Percentiles rank a stretch among this genome's conserved stretches.
phyloP scores from a whole-genome alignment of 1,140 invertebrate genomes.

The Arion vulgaris region DNA sequence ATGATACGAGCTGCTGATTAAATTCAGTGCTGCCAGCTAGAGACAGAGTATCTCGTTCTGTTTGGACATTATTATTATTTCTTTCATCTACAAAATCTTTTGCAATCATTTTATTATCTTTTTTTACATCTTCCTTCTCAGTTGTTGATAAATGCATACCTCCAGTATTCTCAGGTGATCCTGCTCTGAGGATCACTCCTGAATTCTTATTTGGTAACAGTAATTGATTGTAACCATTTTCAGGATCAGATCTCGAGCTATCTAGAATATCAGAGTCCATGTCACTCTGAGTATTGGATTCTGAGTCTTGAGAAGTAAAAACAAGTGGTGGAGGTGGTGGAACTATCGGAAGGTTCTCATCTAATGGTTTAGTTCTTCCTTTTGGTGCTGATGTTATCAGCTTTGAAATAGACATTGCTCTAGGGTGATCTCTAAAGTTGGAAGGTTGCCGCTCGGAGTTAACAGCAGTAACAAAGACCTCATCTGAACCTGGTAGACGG shows the following conservation, averaged over 20 bases:
- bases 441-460: not conserved
- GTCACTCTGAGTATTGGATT: conserved; percentile 47
- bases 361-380: not conserved
- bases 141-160: not conserved
- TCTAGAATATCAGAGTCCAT: conserved; percentile 44
- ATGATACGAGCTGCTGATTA: not conserved
- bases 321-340: conserved; percentile 32
- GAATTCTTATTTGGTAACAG: not conserved
- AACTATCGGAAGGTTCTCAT: conserved; percentile 10
- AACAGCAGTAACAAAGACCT: too few relatives aligned
- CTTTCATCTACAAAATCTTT: not conserved
- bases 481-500: too few relatives aligned
- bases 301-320: conserved; percentile 18
- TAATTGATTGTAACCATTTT: not conserved
- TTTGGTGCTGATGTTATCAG: conserved; percentile 2
- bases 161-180: not conserved
- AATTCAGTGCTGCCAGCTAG: not conserved
- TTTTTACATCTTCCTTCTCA: not conserved
- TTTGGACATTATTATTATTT: not conserved
- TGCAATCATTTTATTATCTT: too few relatives aligned
- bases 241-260: conserved; percentile 42
- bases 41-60: not conserved
- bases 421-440: not conserved
- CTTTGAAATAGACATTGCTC: not conserved
- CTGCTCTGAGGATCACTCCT: not conserved